Conservation (phyloP, 2,888 invertebrate species). For the Phymatocera aterrima region DNA sequence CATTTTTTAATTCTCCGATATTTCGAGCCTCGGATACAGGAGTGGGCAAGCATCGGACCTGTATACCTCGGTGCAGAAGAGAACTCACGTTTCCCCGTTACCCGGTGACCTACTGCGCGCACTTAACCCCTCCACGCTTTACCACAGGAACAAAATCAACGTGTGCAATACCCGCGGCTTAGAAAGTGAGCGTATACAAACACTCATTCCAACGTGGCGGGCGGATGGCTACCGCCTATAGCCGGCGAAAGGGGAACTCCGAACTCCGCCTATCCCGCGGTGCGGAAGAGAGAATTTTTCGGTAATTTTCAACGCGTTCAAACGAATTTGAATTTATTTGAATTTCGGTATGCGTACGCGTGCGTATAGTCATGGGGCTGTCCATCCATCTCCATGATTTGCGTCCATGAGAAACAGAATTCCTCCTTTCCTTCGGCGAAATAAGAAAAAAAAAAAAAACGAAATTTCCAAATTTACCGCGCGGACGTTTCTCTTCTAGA, state of each 20-base stretch:
- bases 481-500: too few relatives aligned
- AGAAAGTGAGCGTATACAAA: conserved; percentile 46
- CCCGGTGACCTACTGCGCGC: conserved; percentile 55
- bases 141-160: neutral
- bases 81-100: conserved; percentile 54
- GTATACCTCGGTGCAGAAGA: neutral
- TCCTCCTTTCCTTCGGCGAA: too few relatives aligned
- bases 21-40: too few relatives aligned
- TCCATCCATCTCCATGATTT: too few relatives aligned
- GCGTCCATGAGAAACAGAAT: too few relatives aligned
- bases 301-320: too few relatives aligned
- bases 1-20: too few relatives aligned
- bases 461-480: too few relatives aligned
- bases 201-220: neutral
- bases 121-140: conserved; percentile 7
- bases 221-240: too few relatives aligned
- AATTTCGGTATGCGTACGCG: too few relatives aligned
- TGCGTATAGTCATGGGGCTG: too few relatives aligned
- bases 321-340: conserved; percentile 25
- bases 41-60: neutral
- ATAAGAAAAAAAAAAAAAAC: too few relatives aligned
- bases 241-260: conserved; percentile 28
- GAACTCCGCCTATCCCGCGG: neutral
- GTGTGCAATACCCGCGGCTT: conserved; percentile 43
- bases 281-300: neutral